Conservation (phyloP, 2,797 vertebrate species). For the Mergus octosetaceus region DNA sequence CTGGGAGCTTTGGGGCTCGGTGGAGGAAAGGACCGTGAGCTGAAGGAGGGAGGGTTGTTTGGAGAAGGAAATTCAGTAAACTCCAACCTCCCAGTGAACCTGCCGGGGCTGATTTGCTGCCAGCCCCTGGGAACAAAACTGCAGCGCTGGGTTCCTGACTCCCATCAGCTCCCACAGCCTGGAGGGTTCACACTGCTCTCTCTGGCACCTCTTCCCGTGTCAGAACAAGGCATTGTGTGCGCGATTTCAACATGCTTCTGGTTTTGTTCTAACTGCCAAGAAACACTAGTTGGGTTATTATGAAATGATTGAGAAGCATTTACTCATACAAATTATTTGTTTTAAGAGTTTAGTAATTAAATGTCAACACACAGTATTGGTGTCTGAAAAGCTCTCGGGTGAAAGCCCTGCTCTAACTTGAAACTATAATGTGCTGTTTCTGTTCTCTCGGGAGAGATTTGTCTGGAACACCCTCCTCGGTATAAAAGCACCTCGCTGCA, state of each 20-base stretch:
- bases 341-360: conserved; percentile 75
- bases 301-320: conserved; percentile 74
- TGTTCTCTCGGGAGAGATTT: conserved; percentile 22
- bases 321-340: conserved; percentile 76
- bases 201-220: conserved; percentile 73
- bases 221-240: conserved; percentile 74
- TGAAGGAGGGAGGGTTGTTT: conserved; percentile 32
- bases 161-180: conserved; percentile 45
- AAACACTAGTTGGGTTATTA: conserved; percentile 76
- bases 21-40: conserved; percentile 44
- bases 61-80: conserved; percentile 51
- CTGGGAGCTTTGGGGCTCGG: neutral
- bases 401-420: conserved; percentile 47
- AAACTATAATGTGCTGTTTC: conserved; percentile 15
- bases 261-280: conserved; percentile 74
- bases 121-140: conserved; percentile 53
- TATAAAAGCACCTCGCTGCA: conserved; percentile 18
- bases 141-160: conserved; percentile 41
- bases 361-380: conserved; percentile 43
- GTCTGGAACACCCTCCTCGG: conserved; percentile 30
- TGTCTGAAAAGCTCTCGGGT: conserved; percentile 30
- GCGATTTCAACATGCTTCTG: conserved; percentile 76
- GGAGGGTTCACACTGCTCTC: conserved; percentile 51
- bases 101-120: conserved; percentile 56
- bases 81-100: conserved; percentile 65